These are phyloP conservation scores for Trachythela sp. DNA, from an alignment of 64 coral and sea anemone species.

Conservation along the genomic window DNA sequence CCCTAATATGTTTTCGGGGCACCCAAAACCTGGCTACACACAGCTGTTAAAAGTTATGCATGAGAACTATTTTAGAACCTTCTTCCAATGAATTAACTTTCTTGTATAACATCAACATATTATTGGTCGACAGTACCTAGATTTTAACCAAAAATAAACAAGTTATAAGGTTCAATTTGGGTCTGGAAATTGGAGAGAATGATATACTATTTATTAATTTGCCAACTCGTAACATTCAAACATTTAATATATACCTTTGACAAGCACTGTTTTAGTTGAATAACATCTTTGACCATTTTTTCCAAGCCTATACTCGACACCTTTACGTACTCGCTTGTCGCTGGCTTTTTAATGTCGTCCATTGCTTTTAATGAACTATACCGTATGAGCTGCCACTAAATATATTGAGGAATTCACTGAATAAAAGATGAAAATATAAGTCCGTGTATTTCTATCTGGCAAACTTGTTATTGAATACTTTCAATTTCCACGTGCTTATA, in stretches of 20 bases:
- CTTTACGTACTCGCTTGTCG: background rate
- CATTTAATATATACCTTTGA: background rate
- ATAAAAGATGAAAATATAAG: too few relatives aligned
- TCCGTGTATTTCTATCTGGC: background rate
- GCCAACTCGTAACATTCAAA: background rate
- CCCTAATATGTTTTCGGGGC: too few relatives aligned
- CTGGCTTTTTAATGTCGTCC: background rate
- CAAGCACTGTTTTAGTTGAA: background rate
- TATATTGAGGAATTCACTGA: too few relatives aligned
- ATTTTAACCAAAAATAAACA: background rate
- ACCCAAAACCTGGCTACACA: too few relatives aligned
- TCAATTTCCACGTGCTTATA: background rate
- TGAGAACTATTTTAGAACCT: background rate
- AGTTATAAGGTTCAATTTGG: too few relatives aligned
- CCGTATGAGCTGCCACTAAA: too few relatives aligned
- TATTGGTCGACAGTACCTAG: background rate
- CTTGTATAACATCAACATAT: background rate
- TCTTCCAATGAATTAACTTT: background rate
- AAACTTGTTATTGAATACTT: background rate
- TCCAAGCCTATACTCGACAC: background rate
- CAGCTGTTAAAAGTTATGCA: background rate
- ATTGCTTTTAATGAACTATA: background rate
- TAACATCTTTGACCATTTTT: background rate
- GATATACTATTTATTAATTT: background rate
- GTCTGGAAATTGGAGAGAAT: too few relatives aligned